phyloP scores from a whole-genome alignment of 2,888 invertebrate species.

The Cybosia mesomella region DNA sequence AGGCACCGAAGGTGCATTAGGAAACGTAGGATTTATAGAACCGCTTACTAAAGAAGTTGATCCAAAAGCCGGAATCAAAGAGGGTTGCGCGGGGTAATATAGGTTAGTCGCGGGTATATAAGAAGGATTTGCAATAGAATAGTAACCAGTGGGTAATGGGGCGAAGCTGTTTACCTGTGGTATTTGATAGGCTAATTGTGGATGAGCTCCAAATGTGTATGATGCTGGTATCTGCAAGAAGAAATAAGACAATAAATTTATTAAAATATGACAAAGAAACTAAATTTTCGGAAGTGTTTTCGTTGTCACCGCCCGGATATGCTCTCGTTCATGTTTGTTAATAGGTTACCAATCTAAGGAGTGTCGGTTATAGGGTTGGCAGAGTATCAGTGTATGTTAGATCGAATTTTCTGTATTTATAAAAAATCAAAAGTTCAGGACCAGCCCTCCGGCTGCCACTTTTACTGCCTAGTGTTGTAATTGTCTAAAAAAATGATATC shows the following conservation, averaged over 20 bases:
- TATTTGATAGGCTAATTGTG: conserved; percentile 68
- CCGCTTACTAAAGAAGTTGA: conserved; percentile 30
- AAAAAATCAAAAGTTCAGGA: too few relatives aligned
- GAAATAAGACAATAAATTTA: conserved; percentile 3
- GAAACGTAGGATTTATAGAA: conserved; percentile 34
- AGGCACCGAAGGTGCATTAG: conserved; percentile 51
- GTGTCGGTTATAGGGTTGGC: too few relatives aligned
- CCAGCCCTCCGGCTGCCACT: too few relatives aligned
- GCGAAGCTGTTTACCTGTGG: conserved; percentile 62
- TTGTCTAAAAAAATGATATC: too few relatives aligned
- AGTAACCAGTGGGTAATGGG: conserved; percentile 63
- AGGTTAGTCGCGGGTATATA: conserved; percentile 65
- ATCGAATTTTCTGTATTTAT: too few relatives aligned
- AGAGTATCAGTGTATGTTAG: too few relatives aligned
- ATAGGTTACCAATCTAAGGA: too few relatives aligned
- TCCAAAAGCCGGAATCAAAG: conserved; percentile 45
- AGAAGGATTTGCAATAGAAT: conserved; percentile 61
- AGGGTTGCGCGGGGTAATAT: conserved; percentile 60
- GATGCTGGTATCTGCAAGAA: conserved; percentile 68
- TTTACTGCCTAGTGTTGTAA: too few relatives aligned
- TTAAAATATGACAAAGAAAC: not conserved
- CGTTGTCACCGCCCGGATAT: too few relatives aligned
- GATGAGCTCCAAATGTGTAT: conserved; percentile 63
- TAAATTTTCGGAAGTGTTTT: too few relatives aligned
- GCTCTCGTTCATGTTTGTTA: too few relatives aligned